phyloP scores from a whole-genome alignment of 2,888 invertebrate species.

The Drepanosiphum platanoidis region DNA sequence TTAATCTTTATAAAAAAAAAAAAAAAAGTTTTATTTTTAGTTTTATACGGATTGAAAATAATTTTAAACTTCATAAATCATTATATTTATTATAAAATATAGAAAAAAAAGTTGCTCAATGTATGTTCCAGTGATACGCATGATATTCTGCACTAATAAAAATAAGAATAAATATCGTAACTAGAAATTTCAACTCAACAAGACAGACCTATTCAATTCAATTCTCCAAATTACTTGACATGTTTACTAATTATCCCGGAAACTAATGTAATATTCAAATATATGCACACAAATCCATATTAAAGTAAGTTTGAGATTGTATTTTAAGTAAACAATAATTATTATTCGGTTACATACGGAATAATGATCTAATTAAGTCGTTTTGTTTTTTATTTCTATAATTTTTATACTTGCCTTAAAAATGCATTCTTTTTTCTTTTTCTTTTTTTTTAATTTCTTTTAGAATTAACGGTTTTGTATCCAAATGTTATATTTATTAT shows the following conservation, averaged over 20 bases:
- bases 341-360: neutral
- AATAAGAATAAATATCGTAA: neutral
- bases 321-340: neutral
- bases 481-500: neutral
- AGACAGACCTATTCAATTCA: neutral
- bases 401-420: neutral
- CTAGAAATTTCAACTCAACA: neutral
- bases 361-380: neutral
- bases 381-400: neutral
- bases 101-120: slow-evolving; percentile 46
- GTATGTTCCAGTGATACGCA: neutral
- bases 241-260: neutral
- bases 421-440: neutral
- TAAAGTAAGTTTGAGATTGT: neutral
- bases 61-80: slow-evolving; percentile 7
- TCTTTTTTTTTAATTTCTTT: neutral
- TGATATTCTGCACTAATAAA: neutral
- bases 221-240: neutral
- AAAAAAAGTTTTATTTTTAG: neutral
- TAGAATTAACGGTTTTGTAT: neutral
- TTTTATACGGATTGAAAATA: neutral
- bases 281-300: neutral
- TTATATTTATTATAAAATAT: slow-evolving; percentile 10
- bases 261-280: neutral
- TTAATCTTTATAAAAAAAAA: neutral